Evolutionary conservation across 2,113 vertebrate genomes (phyloP), one percentile per base, ranked within the genome.

Genomic region (Xiphophorus couchianus): DNA sequence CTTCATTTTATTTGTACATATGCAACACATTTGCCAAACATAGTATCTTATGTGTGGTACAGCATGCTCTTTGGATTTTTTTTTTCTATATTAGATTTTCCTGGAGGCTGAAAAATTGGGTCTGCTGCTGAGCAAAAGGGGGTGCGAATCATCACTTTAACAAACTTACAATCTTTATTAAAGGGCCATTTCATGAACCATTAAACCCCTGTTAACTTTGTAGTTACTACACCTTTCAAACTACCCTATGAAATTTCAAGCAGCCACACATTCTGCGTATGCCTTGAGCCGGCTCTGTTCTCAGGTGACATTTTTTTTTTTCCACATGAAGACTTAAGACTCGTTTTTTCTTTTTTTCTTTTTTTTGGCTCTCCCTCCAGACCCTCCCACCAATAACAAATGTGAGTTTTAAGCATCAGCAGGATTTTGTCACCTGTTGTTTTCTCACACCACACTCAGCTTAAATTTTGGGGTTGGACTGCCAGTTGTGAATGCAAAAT

Each of bases 371-470:
- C 66, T 14, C 25, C 39, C 62, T 9, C 31, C 19, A 1, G 12
- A 2, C 30, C 37, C 71, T 37, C 58, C 73, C 0, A 11, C 27
- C 15, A 29, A 78, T 48, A 74, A 83, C 90, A 92, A 92, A 92
- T 89, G 90, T 13, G 35, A 39, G 76, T 85, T 84, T 90, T 82
- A 79, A 83, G 81, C 76, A 63, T 85, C 73, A 87, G 68, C 67
- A 71, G 83, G 82, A 82, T 83, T 81, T 82, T 77, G 69, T 91
- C 92, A 91, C 85, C 90, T 94, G 90, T 85, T 90, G 84, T 84
- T 91, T 87, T 84, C 84, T 80, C 76, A 91, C 86, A 48, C 35
- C 33, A 37, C 31, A 42, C 64, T 75, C 65, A 63, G 62, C 61
- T 66, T 30, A 48, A 81, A 84, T 82, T 84, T 84, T 39, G 31